phyloP scores from a whole-genome alignment of 2,888 invertebrate genomes.

The Lasioglossum marginatum region DNA sequence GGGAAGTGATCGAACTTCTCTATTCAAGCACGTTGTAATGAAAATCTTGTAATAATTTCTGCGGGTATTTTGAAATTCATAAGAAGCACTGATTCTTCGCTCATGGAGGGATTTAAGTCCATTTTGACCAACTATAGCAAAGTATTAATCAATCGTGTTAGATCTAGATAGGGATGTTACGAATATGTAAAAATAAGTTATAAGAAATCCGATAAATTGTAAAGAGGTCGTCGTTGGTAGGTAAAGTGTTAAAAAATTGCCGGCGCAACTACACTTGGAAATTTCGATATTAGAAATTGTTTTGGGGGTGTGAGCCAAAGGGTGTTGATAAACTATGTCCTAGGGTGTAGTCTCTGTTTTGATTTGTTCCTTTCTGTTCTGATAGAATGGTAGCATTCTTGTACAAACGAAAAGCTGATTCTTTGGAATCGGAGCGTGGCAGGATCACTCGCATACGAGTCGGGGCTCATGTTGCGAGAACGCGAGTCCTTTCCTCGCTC shows the following conservation, averaged over 20 bases:
- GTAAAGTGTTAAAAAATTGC: background rate
- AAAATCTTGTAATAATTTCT: background rate
- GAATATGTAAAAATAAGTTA: background rate
- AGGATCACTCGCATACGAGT: conserved; percentile 36
- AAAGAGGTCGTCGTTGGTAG: background rate
- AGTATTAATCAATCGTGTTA: background rate
- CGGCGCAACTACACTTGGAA: background rate
- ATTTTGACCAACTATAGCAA: background rate
- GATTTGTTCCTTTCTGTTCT: conserved; percentile 26
- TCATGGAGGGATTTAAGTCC: background rate
- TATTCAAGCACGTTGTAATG: background rate
- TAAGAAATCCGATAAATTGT: background rate
- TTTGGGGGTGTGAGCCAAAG: background rate
- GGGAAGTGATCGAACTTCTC: background rate
- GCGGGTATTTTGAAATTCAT: background rate
- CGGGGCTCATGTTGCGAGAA: conserved; percentile 2
- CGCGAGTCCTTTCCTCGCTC: background rate
- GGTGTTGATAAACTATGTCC: conserved; percentile 3
- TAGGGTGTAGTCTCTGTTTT: conserved; percentile 8
- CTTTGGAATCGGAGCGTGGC: conserved; percentile 41
- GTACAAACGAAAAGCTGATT: conserved; percentile 42
- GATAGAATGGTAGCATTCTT: conserved; percentile 36
- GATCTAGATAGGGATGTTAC: background rate
- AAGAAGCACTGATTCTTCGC: background rate
- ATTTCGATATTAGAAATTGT: background rate